phyloP scores from a whole-genome alignment of 2,888 invertebrate genomes.

The Leucophenga montana region DNA sequence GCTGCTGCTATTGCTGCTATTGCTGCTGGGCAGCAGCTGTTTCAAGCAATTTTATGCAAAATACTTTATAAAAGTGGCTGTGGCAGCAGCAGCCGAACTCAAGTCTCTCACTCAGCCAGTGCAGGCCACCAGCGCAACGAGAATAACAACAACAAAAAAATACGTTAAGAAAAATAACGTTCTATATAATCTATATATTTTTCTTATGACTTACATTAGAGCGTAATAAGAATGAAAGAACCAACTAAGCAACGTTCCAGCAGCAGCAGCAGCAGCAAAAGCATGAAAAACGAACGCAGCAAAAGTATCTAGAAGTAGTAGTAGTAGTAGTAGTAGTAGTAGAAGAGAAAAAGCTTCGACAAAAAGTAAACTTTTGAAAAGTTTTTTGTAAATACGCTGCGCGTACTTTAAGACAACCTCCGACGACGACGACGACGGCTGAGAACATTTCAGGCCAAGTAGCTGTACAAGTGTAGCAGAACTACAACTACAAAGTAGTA shows the following conservation, averaged over 20 bases:
- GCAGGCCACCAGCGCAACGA: not conserved
- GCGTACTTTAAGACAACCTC: conserved; percentile 15
- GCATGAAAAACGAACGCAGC: not conserved
- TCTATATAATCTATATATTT: conserved; percentile 21
- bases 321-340: no score
- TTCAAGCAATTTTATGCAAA: conserved; percentile 32
- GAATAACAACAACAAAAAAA: not conserved
- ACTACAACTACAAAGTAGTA: not conserved
- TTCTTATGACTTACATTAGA: conserved; percentile 28
- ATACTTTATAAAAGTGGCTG: conserved; percentile 29
- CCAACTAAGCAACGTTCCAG: not conserved
- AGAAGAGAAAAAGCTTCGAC: not conserved
- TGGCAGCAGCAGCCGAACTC: conserved; percentile 12
- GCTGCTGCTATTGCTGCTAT: conserved; percentile 32
- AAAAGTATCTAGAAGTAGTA: not conserved
- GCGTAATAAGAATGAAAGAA: conserved; percentile 7
- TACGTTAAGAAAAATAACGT: not conserved
- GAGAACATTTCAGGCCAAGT: conserved; percentile 15
- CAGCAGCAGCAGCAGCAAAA: not conserved
- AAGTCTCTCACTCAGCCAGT: not conserved
- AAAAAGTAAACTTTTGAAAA: conserved; percentile 23
- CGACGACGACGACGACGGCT: conserved; percentile 5
- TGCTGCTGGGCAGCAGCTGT: conserved; percentile 36
- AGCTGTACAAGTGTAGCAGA: conserved; percentile 13
- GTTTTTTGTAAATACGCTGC: conserved; percentile 16